Conservation (phyloP, 2,797 vertebrate genomes). For the Lophius americanus region DNA sequence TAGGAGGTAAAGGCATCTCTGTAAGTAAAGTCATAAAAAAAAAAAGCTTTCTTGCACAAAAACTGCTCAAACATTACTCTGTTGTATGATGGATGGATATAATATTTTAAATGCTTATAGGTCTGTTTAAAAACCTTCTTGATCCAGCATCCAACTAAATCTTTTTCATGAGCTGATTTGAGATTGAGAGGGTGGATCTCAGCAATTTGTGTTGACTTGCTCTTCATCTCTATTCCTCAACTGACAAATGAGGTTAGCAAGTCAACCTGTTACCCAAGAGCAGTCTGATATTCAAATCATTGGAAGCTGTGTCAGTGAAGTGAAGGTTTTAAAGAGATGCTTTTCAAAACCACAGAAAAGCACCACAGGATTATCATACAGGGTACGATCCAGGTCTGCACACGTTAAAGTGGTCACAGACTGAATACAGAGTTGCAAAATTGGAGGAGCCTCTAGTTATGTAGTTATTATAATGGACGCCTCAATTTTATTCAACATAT, state of each 20-base stretch:
- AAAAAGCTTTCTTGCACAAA: neutral
- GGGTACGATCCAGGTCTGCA: slow-evolving; percentile 44
- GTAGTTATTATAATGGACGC: too few species aligned
- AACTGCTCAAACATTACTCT: neutral
- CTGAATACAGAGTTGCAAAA: neutral
- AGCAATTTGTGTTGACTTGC: slow-evolving; percentile 17
- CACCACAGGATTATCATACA: slow-evolving; percentile 22
- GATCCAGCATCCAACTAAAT: neutral
- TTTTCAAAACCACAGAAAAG: slow-evolving; percentile 35
- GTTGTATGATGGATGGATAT: neutral
- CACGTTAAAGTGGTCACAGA: neutral
- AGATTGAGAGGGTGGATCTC: slow-evolving; percentile 45
- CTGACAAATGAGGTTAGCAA: neutral
- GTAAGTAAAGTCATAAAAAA: neutral
- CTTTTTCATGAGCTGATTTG: slow-evolving; percentile 34
- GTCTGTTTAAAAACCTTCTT: neutral
- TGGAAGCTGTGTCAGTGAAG: neutral
- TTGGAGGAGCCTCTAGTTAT: neutral
- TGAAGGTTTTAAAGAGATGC: slow-evolving; percentile 1
- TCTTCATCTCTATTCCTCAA: slow-evolving; percentile 12
- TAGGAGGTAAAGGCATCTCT: neutral
- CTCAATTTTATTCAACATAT: neutral
- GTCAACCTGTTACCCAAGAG: too few species aligned
- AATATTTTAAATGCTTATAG: neutral
- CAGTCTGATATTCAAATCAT: neutral